Evolutionary conservation across 2,888 invertebrate species (phyloP), one percentile per base, ranked within the genome.

Genomic region (Cheilosia grossa): DNA sequence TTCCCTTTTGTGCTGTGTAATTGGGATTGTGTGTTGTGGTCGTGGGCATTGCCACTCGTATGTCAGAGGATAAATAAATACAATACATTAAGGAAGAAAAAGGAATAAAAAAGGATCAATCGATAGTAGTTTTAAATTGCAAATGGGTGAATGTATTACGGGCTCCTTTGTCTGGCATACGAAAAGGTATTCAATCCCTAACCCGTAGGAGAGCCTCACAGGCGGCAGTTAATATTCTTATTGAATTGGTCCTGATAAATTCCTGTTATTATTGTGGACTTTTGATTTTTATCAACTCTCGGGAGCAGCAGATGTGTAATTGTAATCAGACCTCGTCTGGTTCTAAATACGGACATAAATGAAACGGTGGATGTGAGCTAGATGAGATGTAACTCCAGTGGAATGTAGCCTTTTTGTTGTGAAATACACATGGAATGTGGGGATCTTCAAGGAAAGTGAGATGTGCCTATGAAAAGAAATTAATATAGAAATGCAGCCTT

Each of bases 111-210:
- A 67, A 63, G 73, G 80, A 74, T 79, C 80, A 80, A 67, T 81
- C 66, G 69, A 80, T 66, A 56, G 59, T 49, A 73, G 70, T 80
- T 85, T 85, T 81, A 66, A 85, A 85, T 85, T 80, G 83, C 81
- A 81, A 85, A 85, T 81, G 80, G 67, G 79, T 74, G 33, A 74
- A 58, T 63, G 69, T 59, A 51, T 67, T 67, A 51, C 24, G 44
- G 30, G 54, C 37, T 75, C 5, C 69, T 81, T 42, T 70, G 54
- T 59, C 6, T 75, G 59, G 49, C 24, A 42, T 40, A 40, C 51
- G 44, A 33, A 42, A 51, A 66, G 58, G 17, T 9, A 30, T 30
- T 15, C 56, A 42, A n/a, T 27, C 37, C 21, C 27, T 10, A 30
- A 30, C 9, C 30, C 30, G 30, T 9, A 30, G 9, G 9, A 9